These are phyloP conservation scores for Channa argus DNA, from an alignment of 2,113 vertebrate genomes.

Conservation along the genomic window DNA sequence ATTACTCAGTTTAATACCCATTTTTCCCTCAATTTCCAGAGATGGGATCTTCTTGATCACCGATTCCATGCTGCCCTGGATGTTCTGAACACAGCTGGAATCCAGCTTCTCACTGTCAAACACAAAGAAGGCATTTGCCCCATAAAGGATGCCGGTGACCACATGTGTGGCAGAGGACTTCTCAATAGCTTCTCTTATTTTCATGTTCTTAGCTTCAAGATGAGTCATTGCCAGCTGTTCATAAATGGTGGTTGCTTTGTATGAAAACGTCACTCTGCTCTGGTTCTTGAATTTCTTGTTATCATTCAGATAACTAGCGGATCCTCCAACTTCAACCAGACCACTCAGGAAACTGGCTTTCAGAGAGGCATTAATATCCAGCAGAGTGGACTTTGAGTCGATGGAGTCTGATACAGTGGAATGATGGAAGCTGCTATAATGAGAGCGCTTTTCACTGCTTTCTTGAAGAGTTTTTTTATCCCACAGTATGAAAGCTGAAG, in stretches of 20 bases:
- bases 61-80: slow-evolving; percentile 15
- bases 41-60: slow-evolving; percentile 23
- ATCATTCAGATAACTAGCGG: too few species aligned
- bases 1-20: neutral
- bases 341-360: too few species aligned
- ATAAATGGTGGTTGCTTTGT: neutral
- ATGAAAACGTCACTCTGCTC: too few species aligned
- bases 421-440: too few species aligned
- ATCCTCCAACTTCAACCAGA: too few species aligned
- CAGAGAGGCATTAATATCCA: too few species aligned
- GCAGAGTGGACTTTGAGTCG: too few species aligned
- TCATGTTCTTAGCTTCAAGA: accelerated
- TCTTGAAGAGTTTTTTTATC: too few species aligned
- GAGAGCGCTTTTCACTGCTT: too few species aligned
- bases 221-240: neutral
- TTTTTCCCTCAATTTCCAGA: accelerated
- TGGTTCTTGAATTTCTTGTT: too few species aligned
- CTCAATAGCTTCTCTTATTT: neutral
- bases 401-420: too few species aligned
- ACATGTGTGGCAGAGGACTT: slow-evolving; percentile 37
- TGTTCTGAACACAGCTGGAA: neutral
- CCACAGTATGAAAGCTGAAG: too few species aligned
- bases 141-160: slow-evolving; percentile 52
- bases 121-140: slow-evolving; percentile 58
- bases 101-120: slow-evolving; percentile 51